Conservation (phyloP, 1,140 invertebrate species). For the Muscidifurax raptorellus region DNA sequence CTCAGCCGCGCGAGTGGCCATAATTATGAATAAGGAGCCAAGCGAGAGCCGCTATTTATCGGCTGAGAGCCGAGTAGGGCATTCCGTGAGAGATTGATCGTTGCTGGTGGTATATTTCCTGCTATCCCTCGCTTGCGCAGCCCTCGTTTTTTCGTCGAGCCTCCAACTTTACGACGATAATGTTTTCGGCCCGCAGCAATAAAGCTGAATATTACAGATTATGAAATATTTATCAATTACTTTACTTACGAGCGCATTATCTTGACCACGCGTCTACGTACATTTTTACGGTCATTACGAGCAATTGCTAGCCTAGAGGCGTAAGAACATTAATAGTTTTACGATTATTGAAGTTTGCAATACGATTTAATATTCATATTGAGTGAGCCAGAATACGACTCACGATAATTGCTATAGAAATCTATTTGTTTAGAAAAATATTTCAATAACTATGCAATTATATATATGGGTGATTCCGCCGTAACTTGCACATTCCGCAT, state of each 20-base stretch:
- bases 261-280: background rate
- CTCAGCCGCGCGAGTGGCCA: background rate
- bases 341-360: background rate
- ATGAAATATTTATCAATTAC: conserved; percentile 35
- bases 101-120: background rate
- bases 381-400: too few species aligned
- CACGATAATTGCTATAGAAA: too few species aligned
- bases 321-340: too few species aligned
- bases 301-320: background rate
- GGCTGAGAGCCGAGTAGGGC: background rate
- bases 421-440: too few species aligned
- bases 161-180: background rate
- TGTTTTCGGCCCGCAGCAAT: background rate
- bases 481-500: too few species aligned
- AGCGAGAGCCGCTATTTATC: conserved; percentile 22
- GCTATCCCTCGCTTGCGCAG: background rate
- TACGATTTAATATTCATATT: background rate
- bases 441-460: too few species aligned
- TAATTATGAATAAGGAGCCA: conserved; percentile 31
- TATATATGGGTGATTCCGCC: too few species aligned
- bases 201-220: conserved; percentile 19
- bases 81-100: conserved; percentile 33
- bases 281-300: background rate
- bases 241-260: background rate
- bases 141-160: background rate